phyloP scores from a whole-genome alignment of 1,140 invertebrate genomes.

The Mizuhopecten yessoensis region DNA sequence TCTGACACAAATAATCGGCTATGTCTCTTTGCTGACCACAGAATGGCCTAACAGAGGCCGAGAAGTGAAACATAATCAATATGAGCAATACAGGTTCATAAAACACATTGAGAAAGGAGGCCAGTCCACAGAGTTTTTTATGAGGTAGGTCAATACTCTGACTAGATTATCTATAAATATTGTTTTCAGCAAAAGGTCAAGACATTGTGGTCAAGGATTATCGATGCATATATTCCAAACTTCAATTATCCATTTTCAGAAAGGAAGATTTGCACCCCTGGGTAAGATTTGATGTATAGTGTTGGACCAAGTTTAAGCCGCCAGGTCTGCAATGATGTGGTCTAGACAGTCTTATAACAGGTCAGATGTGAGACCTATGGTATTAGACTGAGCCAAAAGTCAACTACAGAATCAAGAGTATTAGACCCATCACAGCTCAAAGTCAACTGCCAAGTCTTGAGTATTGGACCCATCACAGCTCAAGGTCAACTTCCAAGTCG shows the following conservation, averaged over 20 bases:
- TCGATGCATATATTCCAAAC: not conserved
- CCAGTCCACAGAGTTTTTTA: not conserved
- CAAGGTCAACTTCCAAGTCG: too few species aligned
- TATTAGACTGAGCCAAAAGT: too few species aligned
- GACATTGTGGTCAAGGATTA: not conserved
- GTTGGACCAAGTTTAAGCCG: too few species aligned
- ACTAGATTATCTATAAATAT: slow-evolving; percentile 28
- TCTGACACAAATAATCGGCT: slow-evolving; percentile 30
- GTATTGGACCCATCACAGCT: too few species aligned
- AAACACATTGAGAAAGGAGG: not conserved
- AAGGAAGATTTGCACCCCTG: not conserved
- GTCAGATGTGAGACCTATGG: too few species aligned
- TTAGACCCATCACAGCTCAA: too few species aligned
- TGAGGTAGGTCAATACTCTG: not conserved
- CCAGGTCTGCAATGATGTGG: too few species aligned
- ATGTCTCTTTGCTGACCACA: not conserved
- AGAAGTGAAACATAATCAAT: not conserved
- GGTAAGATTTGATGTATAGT: too few species aligned
- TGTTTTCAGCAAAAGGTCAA: not conserved
- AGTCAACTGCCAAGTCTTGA: too few species aligned
- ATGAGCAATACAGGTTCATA: not conserved
- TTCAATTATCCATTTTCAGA: not conserved
- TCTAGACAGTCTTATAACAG: too few species aligned
- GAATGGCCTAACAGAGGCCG: not conserved
- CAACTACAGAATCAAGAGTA: too few species aligned